phyloP scores from a whole-genome alignment of 2,113 vertebrate species.

The Limanda limanda region DNA sequence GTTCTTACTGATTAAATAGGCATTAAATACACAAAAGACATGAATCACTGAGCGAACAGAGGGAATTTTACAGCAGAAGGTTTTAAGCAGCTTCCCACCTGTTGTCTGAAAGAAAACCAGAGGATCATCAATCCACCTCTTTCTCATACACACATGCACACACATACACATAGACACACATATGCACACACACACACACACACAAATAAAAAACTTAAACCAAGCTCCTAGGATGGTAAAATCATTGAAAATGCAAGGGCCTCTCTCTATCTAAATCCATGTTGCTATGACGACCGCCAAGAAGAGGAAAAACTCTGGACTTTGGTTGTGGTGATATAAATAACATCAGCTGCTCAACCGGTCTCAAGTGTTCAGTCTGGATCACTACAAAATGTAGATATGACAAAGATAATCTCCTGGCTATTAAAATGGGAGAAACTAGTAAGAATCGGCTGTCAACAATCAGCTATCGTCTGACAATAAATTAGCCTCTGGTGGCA shows the following conservation, averaged over 20 bases:
- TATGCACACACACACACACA: not conserved
- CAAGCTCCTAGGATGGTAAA: constrained; percentile 40
- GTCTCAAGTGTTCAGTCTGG: constrained; percentile 13
- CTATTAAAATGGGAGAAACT: constrained; percentile 22
- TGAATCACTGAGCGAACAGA: constrained; percentile 37
- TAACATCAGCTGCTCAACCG: constrained; percentile 13
- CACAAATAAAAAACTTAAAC: not conserved
- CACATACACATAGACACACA: constrained; percentile 2
- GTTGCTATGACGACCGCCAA: constrained; percentile 70
- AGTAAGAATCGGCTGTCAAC: constrained; percentile 1
- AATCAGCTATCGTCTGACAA: not conserved
- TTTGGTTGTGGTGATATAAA: not conserved
- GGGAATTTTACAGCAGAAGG: constrained; percentile 36
- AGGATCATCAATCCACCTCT: constrained; percentile 53
- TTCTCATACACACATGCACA: constrained; percentile 9
- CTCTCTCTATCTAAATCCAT: constrained; percentile 35
- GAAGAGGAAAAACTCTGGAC: constrained; percentile 44
- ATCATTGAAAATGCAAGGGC: constrained; percentile 53
- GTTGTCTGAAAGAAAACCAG: constrained; percentile 40
- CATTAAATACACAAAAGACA: constrained; percentile 44
- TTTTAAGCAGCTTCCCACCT: constrained; percentile 43
- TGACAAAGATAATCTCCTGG: constrained; percentile 44
- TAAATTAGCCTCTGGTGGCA: too few species aligned
- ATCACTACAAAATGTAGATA: constrained; percentile 6
- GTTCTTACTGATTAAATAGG: constrained; percentile 22